phyloP scores from a whole-genome alignment of 2,113 vertebrate species.

The Marmota monax region DNA sequence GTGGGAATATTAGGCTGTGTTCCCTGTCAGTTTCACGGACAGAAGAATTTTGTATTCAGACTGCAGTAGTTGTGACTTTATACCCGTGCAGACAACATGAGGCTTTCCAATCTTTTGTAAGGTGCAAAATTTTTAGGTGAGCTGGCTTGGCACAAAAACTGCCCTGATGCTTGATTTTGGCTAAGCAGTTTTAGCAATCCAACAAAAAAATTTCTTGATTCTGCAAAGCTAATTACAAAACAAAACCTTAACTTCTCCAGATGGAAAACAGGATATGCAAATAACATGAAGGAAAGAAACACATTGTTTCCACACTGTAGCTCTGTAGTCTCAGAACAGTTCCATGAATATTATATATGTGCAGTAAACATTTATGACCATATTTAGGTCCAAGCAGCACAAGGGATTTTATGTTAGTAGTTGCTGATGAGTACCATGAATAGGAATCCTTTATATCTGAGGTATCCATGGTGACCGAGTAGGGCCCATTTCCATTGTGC shows the following conservation, averaged over 20 bases:
- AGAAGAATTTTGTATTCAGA: background rate
- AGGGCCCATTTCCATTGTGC: slow-evolving; percentile 32
- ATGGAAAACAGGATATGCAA: slow-evolving; percentile 13
- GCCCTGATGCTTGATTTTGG: background rate
- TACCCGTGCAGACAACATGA: accelerated
- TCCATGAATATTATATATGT: background rate
- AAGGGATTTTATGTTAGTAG: slow-evolving; percentile 41
- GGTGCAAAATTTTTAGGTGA: background rate
- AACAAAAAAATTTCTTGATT: slow-evolving; percentile 2
- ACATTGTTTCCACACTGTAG: background rate
- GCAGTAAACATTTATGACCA: slow-evolving; percentile 67
- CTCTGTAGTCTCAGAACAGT: slow-evolving; percentile 25
- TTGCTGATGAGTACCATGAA: slow-evolving; percentile 58
- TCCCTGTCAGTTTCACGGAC: background rate
- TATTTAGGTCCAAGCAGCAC: slow-evolving; percentile 47
- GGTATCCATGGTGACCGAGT: slow-evolving; percentile 66
- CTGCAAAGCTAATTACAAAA: slow-evolving; percentile 58
- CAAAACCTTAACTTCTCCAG: slow-evolving; percentile 42
- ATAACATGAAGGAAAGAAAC: background rate
- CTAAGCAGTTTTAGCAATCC: background rate
- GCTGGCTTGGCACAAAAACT: background rate
- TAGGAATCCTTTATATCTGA: slow-evolving; percentile 63
- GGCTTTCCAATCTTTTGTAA: background rate
- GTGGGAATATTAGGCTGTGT: background rate
- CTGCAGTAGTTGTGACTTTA: background rate